Evolutionary conservation across 2,888 invertebrate species (phyloP).

Genomic region (Apotomis turbidana): DNA sequence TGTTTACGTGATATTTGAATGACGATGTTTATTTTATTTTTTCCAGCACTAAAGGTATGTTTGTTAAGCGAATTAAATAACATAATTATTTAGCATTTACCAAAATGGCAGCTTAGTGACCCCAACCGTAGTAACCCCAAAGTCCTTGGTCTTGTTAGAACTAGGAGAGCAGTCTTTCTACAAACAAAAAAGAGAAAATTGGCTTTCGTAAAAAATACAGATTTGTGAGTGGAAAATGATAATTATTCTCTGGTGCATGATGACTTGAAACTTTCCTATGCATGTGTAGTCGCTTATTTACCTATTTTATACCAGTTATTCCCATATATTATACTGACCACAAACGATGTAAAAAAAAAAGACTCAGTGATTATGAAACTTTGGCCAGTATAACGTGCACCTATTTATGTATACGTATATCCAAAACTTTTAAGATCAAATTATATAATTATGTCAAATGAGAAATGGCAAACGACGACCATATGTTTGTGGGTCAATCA

Average conservation of each 20-base stretch:
- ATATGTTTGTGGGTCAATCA: too few species aligned
- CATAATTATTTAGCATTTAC: conserved; percentile 79
- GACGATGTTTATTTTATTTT: conserved; percentile 29
- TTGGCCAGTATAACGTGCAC: conserved; percentile 23
- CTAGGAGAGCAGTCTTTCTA: conserved; percentile 52
- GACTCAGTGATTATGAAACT: not conserved
- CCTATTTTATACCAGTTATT: conserved; percentile 20
- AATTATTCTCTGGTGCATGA: conserved; percentile 34
- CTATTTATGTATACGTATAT: not conserved
- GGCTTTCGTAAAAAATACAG: conserved; percentile 12
- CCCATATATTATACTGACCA: conserved; percentile 33
- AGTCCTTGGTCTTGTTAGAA: conserved; percentile 58
- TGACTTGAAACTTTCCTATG: conserved; percentile 43
- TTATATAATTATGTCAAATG: too few species aligned
- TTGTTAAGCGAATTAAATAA: conserved; percentile 64
- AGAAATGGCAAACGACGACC: too few species aligned
- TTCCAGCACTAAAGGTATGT: conserved; percentile 72
- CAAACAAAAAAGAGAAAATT: conserved; percentile 20
- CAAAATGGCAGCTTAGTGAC: conserved; percentile 80
- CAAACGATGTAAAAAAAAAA: not conserved
- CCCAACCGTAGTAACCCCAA: conserved; percentile 61
- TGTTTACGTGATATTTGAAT: conserved; percentile 33
- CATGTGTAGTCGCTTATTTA: conserved; percentile 44
- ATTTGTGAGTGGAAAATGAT: conserved; percentile 19
- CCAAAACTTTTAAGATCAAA: too few species aligned